Base-by-base conservation (phyloP, 1,140 invertebrate genomes). In the Drosophila kanapiae region DNA sequence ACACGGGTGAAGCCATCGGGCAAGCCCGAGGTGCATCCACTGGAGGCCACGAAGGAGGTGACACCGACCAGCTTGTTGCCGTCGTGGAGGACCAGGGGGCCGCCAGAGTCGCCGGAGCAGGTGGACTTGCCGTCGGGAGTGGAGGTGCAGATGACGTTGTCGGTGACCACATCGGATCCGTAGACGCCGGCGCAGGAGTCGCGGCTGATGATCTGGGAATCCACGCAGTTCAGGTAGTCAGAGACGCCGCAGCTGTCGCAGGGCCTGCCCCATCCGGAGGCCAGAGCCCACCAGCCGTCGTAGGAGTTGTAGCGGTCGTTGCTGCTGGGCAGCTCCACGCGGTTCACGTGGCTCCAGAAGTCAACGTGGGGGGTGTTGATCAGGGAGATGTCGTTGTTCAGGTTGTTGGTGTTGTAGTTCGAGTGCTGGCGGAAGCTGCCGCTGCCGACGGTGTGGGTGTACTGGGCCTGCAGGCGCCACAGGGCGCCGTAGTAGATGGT, bases 31-130 rank as follows among this genome's bases (percentile, higher is more conserved):
- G 57, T 62, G 43, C 80, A 82, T 9, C 79, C 75, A 6, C 8
- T 16, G 29, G 63, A 31, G 7, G 69, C 43, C 11, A 63, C 78
- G 38, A 78, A 91, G 40, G 84, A 94, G 9, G 94, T 92, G 16
- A 95, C 91, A 35, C 94, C 94, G 11, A 94, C 91, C 43, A 93
- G 88, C 1, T 91, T 91, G 18, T 63, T 57, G 6, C 61, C 61
- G 59, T 94, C 93, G 10, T 81, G 68, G 47, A 94, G 92, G 0
- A 93, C 91, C 58, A 95, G 79, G 10, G 93, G 93, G 35, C 94
- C 94, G 58, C 94, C 94, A 72, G 94, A 94, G 91, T 95, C 94
- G 63, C 94, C 94, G 6, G 78, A 48, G 75, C 91, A 91, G 1
- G 90, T 88, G 10, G 74, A 77, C 38, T 62, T 80, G 43, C 76